These are phyloP conservation scores for Eupithecia subfuscata DNA, from an alignment of 2,888 invertebrate genomes.

Conservation along the genomic window DNA sequence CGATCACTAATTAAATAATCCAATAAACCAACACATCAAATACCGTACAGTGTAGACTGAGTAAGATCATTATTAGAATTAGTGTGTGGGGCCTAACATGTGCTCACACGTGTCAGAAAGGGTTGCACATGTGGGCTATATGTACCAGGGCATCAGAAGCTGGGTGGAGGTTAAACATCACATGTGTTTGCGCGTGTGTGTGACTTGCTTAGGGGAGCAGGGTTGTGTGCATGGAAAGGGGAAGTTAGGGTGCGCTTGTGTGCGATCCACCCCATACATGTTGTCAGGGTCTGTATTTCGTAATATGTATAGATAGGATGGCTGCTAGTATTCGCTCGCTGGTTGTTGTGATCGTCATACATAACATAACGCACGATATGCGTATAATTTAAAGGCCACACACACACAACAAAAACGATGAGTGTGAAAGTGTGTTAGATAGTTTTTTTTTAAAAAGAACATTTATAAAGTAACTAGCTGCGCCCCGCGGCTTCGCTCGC, in stretches of 20 bases:
- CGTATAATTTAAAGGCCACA: not conserved
- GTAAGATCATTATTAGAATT: slow-evolving; percentile 35
- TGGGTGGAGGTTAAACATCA: slow-evolving; percentile 60
- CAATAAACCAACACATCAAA: slow-evolving; percentile 28
- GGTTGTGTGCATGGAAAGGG: slow-evolving; percentile 43
- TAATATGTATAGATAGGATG: slow-evolving; percentile 16
- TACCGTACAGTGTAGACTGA: slow-evolving; percentile 23
- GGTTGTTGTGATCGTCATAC: not conserved
- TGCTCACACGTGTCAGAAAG: slow-evolving; percentile 71
- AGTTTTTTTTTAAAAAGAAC: not conserved
- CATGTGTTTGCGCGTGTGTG: slow-evolving; percentile 66
- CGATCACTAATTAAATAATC: slow-evolving; percentile 20
- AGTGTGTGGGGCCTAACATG: slow-evolving; percentile 54
- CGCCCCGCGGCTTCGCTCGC: no score
- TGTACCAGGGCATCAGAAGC: slow-evolving; percentile 73
- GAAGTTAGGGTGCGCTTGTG: slow-evolving; percentile 42
- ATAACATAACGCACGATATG: slow-evolving; percentile 8
- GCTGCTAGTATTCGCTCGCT: slow-evolving; percentile 12
- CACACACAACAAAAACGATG: not conserved
- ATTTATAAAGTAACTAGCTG: no score
- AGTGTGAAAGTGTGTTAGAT: not conserved
- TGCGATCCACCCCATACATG: slow-evolving; percentile 41
- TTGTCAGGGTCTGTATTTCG: not conserved
- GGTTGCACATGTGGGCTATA: slow-evolving; percentile 83
- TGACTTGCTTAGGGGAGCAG: slow-evolving; percentile 50